phyloP scores from a whole-genome alignment of 2,888 invertebrate genomes.

The Idaea aversata region DNA sequence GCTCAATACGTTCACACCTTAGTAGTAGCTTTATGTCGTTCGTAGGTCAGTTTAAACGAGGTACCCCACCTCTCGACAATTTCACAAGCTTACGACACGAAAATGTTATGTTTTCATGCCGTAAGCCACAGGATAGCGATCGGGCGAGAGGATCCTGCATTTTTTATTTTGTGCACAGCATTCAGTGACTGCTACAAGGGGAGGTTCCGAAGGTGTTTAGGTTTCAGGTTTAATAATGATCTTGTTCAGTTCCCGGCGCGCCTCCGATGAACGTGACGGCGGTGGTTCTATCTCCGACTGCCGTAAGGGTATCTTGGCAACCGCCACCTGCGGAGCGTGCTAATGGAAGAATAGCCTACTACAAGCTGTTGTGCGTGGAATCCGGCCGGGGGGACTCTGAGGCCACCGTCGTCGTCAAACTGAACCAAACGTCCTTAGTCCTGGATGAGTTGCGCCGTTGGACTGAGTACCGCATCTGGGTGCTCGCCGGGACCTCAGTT shows the following conservation, averaged over 20 bases:
- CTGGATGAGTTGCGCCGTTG: conserved; percentile 95
- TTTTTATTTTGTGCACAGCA: conserved; percentile 76
- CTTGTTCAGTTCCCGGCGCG: conserved; percentile 94
- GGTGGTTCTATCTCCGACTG: conserved; percentile 92
- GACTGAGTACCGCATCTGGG: conserved; percentile 98
- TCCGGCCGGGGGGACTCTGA: conserved; percentile 91
- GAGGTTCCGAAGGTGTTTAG: conserved; percentile 44
- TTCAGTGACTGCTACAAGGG: conserved; percentile 78
- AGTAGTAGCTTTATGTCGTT: conserved; percentile 79
- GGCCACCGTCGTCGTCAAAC: conserved; percentile 88
- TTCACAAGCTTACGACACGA: conserved; percentile 35
- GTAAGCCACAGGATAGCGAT: conserved; percentile 59
- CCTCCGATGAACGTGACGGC: conserved; percentile 97
- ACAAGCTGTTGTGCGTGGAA: conserved; percentile 95
- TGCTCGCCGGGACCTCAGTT: conserved; percentile 96
- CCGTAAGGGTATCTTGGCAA: conserved; percentile 94
- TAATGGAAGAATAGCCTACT: conserved; percentile 96
- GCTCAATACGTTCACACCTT: conserved; percentile 57
- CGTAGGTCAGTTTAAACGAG: conserved; percentile 67
- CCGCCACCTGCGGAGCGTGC: conserved; percentile 95
- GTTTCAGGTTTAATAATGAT: conserved; percentile 63
- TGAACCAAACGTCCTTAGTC: conserved; percentile 89
- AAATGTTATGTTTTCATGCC: conserved; percentile 42
- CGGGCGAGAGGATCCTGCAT: conserved; percentile 77
- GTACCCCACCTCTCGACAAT: conserved; percentile 48